phyloP scores from a whole-genome alignment of 92 coral and sea anemone species.

The Muricea muricata region DNA sequence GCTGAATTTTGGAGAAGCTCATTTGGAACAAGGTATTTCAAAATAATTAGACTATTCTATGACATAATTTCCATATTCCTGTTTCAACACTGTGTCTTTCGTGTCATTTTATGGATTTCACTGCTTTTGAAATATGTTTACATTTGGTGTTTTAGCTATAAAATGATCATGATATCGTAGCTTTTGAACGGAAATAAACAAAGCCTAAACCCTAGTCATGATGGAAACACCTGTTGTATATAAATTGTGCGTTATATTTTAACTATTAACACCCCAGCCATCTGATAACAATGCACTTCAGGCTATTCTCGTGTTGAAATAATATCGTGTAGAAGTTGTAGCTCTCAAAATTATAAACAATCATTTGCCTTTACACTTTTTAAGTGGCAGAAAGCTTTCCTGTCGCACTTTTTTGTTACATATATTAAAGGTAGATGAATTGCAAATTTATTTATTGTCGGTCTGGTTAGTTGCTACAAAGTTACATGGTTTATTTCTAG shows the following conservation, averaged over 20 bases:
- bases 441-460: background rate
- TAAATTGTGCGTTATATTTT: background rate
- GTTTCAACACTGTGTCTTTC: background rate
- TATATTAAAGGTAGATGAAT: background rate
- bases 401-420: constrained; percentile 2
- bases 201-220: background rate
- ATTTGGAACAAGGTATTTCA: constrained; percentile 82
- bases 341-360: background rate
- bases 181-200: background rate
- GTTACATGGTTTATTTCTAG: background rate
- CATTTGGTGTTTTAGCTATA: background rate
- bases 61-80: constrained; percentile 7
- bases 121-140: background rate
- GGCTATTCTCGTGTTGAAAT: background rate
- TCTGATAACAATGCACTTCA: constrained; percentile 13
- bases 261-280: constrained; percentile 12
- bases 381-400: background rate
- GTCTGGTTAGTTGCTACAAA: background rate
- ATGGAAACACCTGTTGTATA: constrained; percentile 35
- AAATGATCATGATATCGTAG: background rate
- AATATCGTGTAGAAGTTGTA: background rate
- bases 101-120: background rate
- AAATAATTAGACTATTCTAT: background rate
- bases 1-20: constrained; percentile 98
- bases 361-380: background rate